phyloP scores from a whole-genome alignment of 1,140 invertebrate genomes.

The Rhagoletis pomonella region DNA sequence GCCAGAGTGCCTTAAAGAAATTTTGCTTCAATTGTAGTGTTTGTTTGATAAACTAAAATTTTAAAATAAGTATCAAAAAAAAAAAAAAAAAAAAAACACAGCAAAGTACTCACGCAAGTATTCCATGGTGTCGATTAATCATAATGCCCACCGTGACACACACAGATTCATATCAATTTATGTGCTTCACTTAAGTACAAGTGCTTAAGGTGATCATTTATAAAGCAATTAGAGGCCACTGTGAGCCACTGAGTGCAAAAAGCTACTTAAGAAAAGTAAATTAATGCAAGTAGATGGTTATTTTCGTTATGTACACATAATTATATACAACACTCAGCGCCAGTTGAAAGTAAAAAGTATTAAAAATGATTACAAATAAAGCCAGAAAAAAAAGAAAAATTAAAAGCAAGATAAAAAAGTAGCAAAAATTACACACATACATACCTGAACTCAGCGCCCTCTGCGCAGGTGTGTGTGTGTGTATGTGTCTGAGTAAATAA shows the following conservation, averaged over 20 bases:
- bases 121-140: not conserved
- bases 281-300: not conserved
- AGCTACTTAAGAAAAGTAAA: not conserved
- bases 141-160: not conserved
- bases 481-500: conserved; percentile 1
- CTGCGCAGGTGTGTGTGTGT: not conserved
- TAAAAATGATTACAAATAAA: not conserved
- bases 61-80: not conserved
- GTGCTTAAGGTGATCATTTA: conserved; percentile 46
- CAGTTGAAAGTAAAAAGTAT: not conserved
- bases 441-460: not conserved
- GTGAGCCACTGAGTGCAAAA: not conserved
- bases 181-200: conserved; percentile 21
- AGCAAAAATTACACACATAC: not conserved
- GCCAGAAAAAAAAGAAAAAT: not conserved
- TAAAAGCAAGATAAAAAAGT: not conserved
- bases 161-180: conserved; percentile 30
- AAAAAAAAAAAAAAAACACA: not conserved
- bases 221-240: not conserved
- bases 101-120: not conserved
- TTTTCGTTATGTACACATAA: not conserved
- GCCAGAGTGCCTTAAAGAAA: not conserved
- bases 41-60: conserved; percentile 5
- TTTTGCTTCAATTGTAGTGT: not conserved
- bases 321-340: not conserved